Percentiles rank a stretch among this genome's conserved stretches.
Evolutionary conservation across 2,888 invertebrate species (phyloP).

Genomic region (Pseudoips prasinana): DNA sequence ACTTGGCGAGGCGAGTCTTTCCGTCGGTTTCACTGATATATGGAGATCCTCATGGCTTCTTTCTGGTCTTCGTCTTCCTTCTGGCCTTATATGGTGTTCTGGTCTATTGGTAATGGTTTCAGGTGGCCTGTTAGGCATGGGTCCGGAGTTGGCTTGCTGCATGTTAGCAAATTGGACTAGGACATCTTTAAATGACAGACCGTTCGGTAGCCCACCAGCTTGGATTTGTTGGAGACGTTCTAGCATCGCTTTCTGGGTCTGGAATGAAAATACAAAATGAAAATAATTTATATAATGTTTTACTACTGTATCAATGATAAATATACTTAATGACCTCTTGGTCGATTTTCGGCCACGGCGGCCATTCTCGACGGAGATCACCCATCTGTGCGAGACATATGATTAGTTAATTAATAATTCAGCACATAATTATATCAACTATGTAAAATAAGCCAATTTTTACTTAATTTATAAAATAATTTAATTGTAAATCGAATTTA

Average conservation of each 20-base stretch:
- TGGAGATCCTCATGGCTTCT: constrained; percentile 50
- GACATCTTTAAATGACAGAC: constrained; percentile 86
- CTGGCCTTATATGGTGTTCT: constrained; percentile 59
- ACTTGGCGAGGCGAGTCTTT: constrained; percentile 59
- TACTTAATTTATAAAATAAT: too few species aligned
- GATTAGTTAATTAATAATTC: too few species aligned
- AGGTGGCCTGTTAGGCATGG: constrained; percentile 58
- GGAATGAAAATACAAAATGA: constrained; percentile 28
- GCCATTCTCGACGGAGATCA: too few species aligned
- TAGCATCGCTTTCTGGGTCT: constrained; percentile 75
- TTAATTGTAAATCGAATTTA: too few species aligned
- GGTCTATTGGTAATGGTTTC: constrained; percentile 55
- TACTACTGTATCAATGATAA: too few species aligned
- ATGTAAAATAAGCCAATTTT: too few species aligned
- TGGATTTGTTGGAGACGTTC: constrained; percentile 74
- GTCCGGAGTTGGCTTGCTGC: constrained; percentile 64
- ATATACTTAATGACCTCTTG: too few species aligned
- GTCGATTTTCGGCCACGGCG: too few species aligned
- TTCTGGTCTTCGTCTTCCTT: constrained; percentile 45
- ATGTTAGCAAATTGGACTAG: constrained; percentile 87
- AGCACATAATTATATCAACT: too few species aligned
- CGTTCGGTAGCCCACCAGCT: constrained; percentile 69
- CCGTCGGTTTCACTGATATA: constrained; percentile 49
- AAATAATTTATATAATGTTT: too few species aligned
- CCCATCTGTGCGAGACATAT: too few species aligned